These are phyloP conservation scores for Anabacerthia variegaticeps DNA, from an alignment of 2,797 vertebrate genomes.

Conservation along the genomic window DNA sequence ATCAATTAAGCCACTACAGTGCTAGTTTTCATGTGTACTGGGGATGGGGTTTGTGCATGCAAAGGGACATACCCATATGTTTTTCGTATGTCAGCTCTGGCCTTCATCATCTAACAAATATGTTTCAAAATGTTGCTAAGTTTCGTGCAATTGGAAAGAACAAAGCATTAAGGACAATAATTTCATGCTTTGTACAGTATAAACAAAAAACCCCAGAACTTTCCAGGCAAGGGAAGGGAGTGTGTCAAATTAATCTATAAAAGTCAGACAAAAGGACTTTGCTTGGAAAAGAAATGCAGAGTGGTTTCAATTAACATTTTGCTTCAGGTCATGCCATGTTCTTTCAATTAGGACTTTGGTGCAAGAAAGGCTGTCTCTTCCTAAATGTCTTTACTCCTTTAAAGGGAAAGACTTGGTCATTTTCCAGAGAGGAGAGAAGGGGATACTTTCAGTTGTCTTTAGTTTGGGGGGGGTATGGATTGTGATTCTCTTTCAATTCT, in stretches of 20 bases:
- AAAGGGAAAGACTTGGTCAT: slow-evolving; percentile 28
- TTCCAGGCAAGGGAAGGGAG: slow-evolving; percentile 37
- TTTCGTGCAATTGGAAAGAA: slow-evolving; percentile 42
- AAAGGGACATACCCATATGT: not conserved
- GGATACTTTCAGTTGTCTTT: not conserved
- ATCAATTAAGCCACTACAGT: not conserved
- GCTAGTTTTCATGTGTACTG: not conserved
- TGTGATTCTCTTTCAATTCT: not conserved
- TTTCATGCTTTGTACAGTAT: slow-evolving; percentile 16
- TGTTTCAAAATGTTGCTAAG: slow-evolving; percentile 24
- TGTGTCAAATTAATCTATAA: slow-evolving; percentile 30
- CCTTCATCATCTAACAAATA: slow-evolving; percentile 22
- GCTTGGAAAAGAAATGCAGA: slow-evolving; percentile 29
- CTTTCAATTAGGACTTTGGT: slow-evolving; percentile 57
- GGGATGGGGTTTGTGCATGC: not conserved
- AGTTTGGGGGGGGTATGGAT: not conserved
- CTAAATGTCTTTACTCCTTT: slow-evolving; percentile 39
- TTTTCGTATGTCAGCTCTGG: not conserved
- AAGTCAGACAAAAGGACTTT: slow-evolving; percentile 11
- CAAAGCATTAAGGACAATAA: slow-evolving; percentile 35
- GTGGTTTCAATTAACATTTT: slow-evolving; percentile 69
- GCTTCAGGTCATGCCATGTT: slow-evolving; percentile 62
- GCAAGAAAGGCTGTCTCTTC: slow-evolving; percentile 21
- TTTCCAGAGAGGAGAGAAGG: slow-evolving; percentile 13
- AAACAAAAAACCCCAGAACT: not conserved